Percentiles rank a stretch among this genome's conserved stretches.
phyloP scores from a whole-genome alignment of 2,113 vertebrate genomes.

The Mohoua ochrocephala region DNA sequence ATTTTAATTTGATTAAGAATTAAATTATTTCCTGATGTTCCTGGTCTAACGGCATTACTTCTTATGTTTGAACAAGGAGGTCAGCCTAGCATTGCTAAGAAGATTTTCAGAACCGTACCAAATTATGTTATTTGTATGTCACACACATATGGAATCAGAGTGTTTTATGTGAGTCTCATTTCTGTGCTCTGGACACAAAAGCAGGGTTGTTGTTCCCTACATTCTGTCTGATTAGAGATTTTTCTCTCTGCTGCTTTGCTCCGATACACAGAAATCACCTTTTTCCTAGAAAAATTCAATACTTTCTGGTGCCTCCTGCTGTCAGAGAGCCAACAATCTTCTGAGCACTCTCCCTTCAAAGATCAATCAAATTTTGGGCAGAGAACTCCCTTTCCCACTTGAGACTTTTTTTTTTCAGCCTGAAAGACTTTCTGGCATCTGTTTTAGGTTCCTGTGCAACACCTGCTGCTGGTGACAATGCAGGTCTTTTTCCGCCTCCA shows the following conservation, averaged over 20 bases:
- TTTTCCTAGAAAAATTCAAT: slow-evolving; percentile 41
- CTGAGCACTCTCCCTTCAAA: slow-evolving; percentile 43
- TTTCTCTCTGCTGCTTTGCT: slow-evolving; percentile 10
- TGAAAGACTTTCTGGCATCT: slow-evolving; percentile 32
- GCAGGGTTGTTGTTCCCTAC: not conserved
- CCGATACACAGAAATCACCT: not conserved
- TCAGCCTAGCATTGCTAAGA: not conserved
- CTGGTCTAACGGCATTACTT: not conserved
- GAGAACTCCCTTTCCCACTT: not conserved
- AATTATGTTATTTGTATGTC: not conserved
- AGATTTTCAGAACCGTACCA: not conserved
- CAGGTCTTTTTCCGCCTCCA: not conserved
- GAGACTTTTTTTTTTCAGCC: slow-evolving; percentile 7
- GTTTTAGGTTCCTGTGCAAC: slow-evolving; percentile 5
- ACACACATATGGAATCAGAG: not conserved
- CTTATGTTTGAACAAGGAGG: not conserved
- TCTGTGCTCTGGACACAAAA: not conserved
- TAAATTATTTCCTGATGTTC: not conserved
- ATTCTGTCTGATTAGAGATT: not conserved
- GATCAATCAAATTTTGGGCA: slow-evolving; percentile 14
- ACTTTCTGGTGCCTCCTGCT: slow-evolving; percentile 35
- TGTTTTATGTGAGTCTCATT: not conserved
- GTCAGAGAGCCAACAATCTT: slow-evolving; percentile 22
- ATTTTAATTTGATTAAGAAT: not conserved
- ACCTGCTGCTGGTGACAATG: slow-evolving; percentile 24